Base-by-base conservation (phyloP, 2,797 vertebrate genomes). In the Acanthornis magna region DNA sequence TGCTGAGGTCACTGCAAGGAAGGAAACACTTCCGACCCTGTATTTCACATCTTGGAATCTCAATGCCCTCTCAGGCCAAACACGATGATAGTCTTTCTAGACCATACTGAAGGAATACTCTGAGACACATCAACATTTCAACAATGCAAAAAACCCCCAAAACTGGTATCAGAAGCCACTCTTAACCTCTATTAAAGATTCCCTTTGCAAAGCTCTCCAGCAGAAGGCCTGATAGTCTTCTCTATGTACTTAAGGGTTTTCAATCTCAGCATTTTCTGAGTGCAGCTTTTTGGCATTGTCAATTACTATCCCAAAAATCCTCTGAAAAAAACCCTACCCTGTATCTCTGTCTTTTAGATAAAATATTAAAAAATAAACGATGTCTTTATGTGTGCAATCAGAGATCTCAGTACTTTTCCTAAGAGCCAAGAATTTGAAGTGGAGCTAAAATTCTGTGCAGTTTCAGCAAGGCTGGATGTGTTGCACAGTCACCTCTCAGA, bases 121-220 rank as follows among this genome's bases (percentile, higher is more conserved):
- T 21, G 19, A 89, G 34, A 83, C 13, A 71, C 29, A 50, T 85
- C 29, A 89, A 68, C 15, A 48, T 61, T 58, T 77, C 66, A 48
- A 67, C 68, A 75, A 10, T 2, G 15, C 10, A 79, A 82, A 51
- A 10, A 5, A 4, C 1, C 16, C 21, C 32, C 7, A 43, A 55
- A 58, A 38, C 3, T 38, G 16, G 36, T 55, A 57, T 47, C 61
- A 92, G 66, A 77, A 89, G 40, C 54, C 21, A 13, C 45, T 92
- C 65, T 25, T 72, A 61, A 58, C 19, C 45, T 63, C 68, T 42
- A 14, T 43, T 10, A 68, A 75, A 91, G 30, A 54, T 62, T 8
- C 5, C 23, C 38, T 51, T 34, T 66, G 78, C 61, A 88, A 88
- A 91, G 62, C 47, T 91, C 50, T 93, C 62, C 42, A 85, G 76